Evolutionary conservation across 2,113 vertebrate species (phyloP).

Genomic region (Calonectris borealis): DNA sequence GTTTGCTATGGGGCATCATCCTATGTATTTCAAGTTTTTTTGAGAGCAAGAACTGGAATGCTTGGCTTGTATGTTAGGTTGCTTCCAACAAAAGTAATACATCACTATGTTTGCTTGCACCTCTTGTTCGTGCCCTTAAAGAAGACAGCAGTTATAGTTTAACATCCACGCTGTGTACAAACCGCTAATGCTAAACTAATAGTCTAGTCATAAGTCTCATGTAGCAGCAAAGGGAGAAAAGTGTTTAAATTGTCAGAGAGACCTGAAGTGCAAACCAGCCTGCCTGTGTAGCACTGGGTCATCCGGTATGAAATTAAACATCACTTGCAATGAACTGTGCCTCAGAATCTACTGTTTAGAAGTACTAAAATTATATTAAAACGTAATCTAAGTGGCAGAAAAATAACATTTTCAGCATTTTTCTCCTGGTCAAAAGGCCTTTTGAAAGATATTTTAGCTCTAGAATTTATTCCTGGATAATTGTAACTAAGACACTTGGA

Average conservation of each 20-base stretch:
- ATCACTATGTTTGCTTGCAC: background rate
- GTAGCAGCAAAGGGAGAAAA: background rate
- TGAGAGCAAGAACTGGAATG: background rate
- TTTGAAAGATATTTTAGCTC: background rate
- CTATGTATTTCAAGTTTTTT: background rate
- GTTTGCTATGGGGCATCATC: background rate
- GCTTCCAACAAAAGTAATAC: background rate
- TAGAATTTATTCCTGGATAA: background rate
- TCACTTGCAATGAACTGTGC: background rate
- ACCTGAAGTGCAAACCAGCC: background rate
- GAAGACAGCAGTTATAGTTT: background rate
- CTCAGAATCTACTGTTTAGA: background rate
- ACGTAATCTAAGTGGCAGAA: background rate
- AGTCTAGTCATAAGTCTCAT: background rate
- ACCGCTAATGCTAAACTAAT: background rate
- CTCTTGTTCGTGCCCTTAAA: background rate
- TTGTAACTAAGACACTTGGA: background rate
- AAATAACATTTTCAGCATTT: background rate
- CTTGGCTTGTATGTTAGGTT: background rate
- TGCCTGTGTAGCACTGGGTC: accelerated
- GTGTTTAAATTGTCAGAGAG: background rate
- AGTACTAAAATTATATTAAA: background rate
- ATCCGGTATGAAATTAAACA: background rate
- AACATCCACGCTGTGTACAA: background rate
- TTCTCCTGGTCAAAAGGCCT: background rate